phyloP scores from a whole-genome alignment of 2,113 vertebrate genomes.

The Mastomys natalensis region DNA sequence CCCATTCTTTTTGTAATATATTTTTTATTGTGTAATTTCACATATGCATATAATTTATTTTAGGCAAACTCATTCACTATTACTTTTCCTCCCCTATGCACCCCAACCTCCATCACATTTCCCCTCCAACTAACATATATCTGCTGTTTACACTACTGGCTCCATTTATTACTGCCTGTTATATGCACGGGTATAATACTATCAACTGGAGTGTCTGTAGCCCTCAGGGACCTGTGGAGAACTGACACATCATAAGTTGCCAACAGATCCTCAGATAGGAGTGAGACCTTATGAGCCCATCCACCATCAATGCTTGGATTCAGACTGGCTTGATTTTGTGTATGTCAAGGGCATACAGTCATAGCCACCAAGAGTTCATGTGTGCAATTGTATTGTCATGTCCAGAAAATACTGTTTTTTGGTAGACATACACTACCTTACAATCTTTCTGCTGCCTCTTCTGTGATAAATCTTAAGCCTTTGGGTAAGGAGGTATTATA shows the following conservation, averaged over 20 bases:
- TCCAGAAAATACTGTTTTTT: background rate
- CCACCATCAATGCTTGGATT: background rate
- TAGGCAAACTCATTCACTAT: background rate
- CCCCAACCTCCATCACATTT: background rate
- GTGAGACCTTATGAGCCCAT: background rate
- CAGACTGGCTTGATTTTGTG: background rate
- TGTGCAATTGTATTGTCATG: background rate
- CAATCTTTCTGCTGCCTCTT: background rate
- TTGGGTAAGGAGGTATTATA: background rate
- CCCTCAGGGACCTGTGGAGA: background rate
- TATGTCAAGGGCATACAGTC: background rate
- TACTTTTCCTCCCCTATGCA: background rate
- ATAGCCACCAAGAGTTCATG: background rate
- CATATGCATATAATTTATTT: background rate
- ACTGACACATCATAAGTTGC: background rate
- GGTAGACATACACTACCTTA: background rate
- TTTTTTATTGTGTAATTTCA: background rate
- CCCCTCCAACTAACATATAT: background rate
- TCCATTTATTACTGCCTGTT: background rate
- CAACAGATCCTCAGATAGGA: background rate
- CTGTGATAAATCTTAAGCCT: background rate
- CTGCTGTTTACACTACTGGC: background rate
- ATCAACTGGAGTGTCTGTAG: background rate
- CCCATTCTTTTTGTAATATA: background rate
- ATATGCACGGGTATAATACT: background rate